Base-by-base conservation (phyloP, 1,140 invertebrate species). In the Plutomurus gul region DNA sequence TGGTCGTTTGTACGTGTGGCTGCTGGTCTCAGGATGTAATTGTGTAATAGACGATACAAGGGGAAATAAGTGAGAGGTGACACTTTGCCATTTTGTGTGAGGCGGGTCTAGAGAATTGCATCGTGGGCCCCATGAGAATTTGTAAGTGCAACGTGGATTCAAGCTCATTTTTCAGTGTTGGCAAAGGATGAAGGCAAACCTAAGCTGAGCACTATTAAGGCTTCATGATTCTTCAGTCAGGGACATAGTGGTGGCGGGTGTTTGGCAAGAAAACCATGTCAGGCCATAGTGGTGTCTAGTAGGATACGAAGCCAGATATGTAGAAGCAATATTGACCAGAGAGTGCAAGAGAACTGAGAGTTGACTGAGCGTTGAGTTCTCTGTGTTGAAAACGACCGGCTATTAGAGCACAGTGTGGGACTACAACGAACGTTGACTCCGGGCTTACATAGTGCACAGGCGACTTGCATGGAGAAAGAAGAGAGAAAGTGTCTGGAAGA, bases 241-340 rank as follows among this genome's bases (percentile, higher is more conserved):
- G 16, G 8, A 4, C 27, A 65, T 65, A 36, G 22, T 65, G 56
- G 13, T 65, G 13, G 30, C 27, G 22, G 56, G 36, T 27, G 30
- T 65, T 65, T 65, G 56, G 56, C 56, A 65, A 65, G 56, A 65
- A 65, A 33, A 33, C 56, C 27, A 65, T 65, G 56, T 16, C 56
- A 65, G 16, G 56, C 56, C 56, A 65, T 13, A n/a, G n/a, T n/a
- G n/a, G n/a, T n/a, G n/a, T n/a, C n/a, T n/a, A n/a, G n/a, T n/a
- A n/a, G n/a, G n/a, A 65, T 7, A 51, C 18, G 22, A 27, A 18
- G 40, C 40, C 73, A 51, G 27, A 33, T 20, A 27, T 22, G 27
- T 36, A 25, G 47, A 27, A 77, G 75, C 56, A 70, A 77, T 77
- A 77, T 77, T 77, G 75, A 77, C 75, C 75, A 70, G 33, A 77